Base-by-base conservation (phyloP, 1,140 invertebrate genomes). In the Ceratina japonica region DNA sequence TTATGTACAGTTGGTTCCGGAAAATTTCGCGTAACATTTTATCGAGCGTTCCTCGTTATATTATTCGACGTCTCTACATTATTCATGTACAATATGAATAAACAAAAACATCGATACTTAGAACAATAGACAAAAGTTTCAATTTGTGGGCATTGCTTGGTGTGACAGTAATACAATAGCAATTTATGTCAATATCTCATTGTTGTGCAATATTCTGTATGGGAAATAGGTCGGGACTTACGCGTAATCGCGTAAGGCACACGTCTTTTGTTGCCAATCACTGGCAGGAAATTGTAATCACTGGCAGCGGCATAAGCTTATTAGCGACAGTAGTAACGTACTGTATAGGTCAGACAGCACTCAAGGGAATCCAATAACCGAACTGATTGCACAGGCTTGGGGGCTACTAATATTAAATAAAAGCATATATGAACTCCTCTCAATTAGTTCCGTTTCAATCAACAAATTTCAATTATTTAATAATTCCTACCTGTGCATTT, bases 321-420 rank as follows among this genome's bases (percentile, higher is more conserved):
- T 56, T 16, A 56, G 54, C 3, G 13, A 13, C 54, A 56, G 54
- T 56, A 56, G 54, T 56, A 77, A 71, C 49, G n/a, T 37, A 27
- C 58, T 10, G 3, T 18, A 16, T 24, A 12, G 49, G 59, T 77
- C 66, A 54, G 66, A 51, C 66, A 54, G 10, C 10, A 22, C 10
- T 69, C 49, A 22, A 24, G 18, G 58, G 31, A 44, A 78, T 37
- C 49, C 37, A 54, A 15, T 31, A 27, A 44, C 0, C n/a, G 0
- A 52, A 1, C 8, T 22, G 15, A 31, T 20, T 31, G 13, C 3
- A 5, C 2, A 58, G 1, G 2, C 3, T 49, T n/a, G n/a, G n/a
- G n/a, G 10, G n/a, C 54, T 22, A 74, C 3, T 22, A 20, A 49
- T 44, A 59, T n/a, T 56, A 16, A 16, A 56, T 56, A 44, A 44